phyloP scores from a whole-genome alignment of 1,140 invertebrate species.

The Schlechtendalia chinensis region DNA sequence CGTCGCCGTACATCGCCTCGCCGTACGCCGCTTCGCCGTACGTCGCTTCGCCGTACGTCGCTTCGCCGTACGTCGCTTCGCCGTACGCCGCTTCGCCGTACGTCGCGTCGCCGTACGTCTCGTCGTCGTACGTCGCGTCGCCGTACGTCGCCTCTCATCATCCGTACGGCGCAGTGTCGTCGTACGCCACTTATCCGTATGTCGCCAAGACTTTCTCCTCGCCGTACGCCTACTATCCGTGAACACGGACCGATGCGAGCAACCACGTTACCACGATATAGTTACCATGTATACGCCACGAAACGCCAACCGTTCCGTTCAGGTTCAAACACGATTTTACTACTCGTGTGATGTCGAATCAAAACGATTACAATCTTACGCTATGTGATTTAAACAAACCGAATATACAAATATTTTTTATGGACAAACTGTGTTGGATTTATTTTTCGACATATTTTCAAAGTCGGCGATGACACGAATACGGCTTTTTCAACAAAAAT shows the following conservation, averaged over 20 bases:
- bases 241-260: not conserved
- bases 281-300: not conserved
- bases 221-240: constrained; percentile 39
- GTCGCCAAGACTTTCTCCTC: constrained; percentile 10
- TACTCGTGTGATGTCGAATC: too few relatives aligned
- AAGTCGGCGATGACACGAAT: too few relatives aligned
- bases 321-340: too few relatives aligned
- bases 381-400: too few relatives aligned
- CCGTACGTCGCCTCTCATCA: constrained; percentile 14
- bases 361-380: too few relatives aligned
- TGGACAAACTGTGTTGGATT: too few relatives aligned
- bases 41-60: not conserved
- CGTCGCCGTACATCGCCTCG: not conserved
- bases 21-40: constrained; percentile 28
- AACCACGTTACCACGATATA: constrained; percentile 2
- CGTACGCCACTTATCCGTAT: constrained; percentile 35
- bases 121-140: not conserved
- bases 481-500: too few relatives aligned
- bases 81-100: not conserved
- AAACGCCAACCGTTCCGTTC: not conserved
- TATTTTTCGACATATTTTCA: too few relatives aligned
- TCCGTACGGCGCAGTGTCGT: constrained; percentile 33
- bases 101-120: not conserved
- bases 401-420: too few relatives aligned
- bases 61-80: not conserved